Evolutionary conservation across 92 coral and sea anemone genomes (phyloP).

Genomic region (Zoanthus sansibaricus): DNA sequence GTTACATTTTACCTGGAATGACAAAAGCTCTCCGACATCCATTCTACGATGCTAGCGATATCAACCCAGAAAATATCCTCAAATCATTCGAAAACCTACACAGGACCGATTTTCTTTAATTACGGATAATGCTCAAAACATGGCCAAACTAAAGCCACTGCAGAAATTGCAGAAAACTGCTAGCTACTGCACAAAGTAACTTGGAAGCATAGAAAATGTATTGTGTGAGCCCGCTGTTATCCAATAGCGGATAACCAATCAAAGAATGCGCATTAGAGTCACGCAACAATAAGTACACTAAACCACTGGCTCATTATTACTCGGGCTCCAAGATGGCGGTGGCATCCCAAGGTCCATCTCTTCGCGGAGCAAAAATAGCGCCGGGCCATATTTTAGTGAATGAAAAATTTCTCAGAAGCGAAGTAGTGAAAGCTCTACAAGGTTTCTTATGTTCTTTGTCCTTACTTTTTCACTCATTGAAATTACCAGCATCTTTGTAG

Average conservation of each 20-base stretch:
- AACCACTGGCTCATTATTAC: neutral
- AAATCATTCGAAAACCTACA: slow-evolving; percentile 3
- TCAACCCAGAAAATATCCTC: neutral
- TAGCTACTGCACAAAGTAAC: too few species aligned
- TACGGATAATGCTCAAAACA: neutral
- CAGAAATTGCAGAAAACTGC: neutral
- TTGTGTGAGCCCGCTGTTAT: neutral
- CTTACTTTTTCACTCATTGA: neutral
- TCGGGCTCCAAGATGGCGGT: slow-evolving; percentile 68
- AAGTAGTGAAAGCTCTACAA: slow-evolving; percentile 75
- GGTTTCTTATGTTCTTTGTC: slow-evolving; percentile 53
- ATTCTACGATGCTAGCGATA: slow-evolving; percentile 35
- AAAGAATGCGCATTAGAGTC: slow-evolving; percentile 16
- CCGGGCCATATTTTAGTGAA: slow-evolving; percentile 91
- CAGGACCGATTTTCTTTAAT: neutral
- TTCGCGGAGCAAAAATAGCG: slow-evolving; percentile 87
- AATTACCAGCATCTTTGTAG: neutral
- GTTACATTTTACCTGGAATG: slow-evolving; percentile 71
- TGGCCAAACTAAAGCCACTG: neutral
- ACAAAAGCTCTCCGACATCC: slow-evolving; percentile 78
- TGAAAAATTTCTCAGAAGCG: slow-evolving; percentile 91
- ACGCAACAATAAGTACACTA: neutral
- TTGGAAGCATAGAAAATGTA: neutral
- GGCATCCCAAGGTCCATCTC: slow-evolving; percentile 51
- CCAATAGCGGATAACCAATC: slow-evolving; percentile 1